Conservation (phyloP, 2,888 invertebrate genomes). For the Scaptomyza parva region DNA sequence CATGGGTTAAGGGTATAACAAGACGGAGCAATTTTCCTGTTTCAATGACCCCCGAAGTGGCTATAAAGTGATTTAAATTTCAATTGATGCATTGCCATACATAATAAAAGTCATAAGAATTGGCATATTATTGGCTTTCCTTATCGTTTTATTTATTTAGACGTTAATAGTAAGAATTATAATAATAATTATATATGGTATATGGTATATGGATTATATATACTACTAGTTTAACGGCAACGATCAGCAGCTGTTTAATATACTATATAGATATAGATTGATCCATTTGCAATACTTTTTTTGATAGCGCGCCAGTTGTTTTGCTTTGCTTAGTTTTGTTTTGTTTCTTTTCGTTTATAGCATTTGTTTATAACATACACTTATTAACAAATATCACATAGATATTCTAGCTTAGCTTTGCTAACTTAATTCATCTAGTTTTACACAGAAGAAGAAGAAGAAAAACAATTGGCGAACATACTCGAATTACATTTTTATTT, state of each 20-base stretch:
- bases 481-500: slow-evolving; percentile 1
- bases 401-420: slow-evolving; percentile 66
- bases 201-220: slow-evolving; percentile 25
- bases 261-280: slow-evolving; percentile 39
- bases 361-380: slow-evolving; percentile 70
- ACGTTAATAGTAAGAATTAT: too few species aligned
- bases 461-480: slow-evolving; percentile 47
- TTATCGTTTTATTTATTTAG: slow-evolving; percentile 48
- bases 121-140: slow-evolving; percentile 45
- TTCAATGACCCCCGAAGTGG: slow-evolving; percentile 44
- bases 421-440: slow-evolving; percentile 46
- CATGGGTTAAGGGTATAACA: too few species aligned
- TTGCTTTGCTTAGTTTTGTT: slow-evolving; percentile 11
- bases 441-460: slow-evolving; percentile 26
- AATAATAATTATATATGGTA: slow-evolving; percentile 33
- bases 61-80: slow-evolving; percentile 28
- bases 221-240: slow-evolving; percentile 48
- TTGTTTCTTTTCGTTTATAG: slow-evolving; percentile 47
- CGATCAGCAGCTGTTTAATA: slow-evolving; percentile 50
- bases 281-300: slow-evolving; percentile 57
- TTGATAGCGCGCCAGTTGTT: slow-evolving; percentile 36
- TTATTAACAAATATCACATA: slow-evolving; percentile 85
- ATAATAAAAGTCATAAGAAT: slow-evolving; percentile 31
- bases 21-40: slow-evolving; percentile 25
- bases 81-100: slow-evolving; percentile 13